Conservation (phyloP, 2,113 vertebrate genomes). For the Corythaixoides concolor region DNA sequence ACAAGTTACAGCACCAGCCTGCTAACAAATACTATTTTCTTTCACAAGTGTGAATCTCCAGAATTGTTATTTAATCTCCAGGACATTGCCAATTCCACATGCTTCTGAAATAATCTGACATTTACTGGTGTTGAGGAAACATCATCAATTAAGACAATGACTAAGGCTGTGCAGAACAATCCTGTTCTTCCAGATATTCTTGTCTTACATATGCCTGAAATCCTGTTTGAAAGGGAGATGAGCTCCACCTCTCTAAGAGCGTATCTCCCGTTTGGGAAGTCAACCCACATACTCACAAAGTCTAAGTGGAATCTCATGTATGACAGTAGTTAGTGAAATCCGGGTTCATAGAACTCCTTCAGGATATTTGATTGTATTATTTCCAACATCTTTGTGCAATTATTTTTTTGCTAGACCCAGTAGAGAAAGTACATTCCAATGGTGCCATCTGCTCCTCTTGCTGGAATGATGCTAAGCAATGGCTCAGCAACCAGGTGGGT, state of each 20-base stretch:
- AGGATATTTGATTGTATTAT: neutral
- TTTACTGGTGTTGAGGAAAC: neutral
- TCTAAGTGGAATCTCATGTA: accelerated
- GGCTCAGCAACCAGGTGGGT: neutral
- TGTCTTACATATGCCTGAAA: neutral
- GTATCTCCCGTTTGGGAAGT: neutral
- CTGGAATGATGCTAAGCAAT: neutral
- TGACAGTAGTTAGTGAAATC: neutral
- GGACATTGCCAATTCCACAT: neutral
- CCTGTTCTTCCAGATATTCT: neutral
- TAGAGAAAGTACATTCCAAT: neutral
- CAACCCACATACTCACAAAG: neutral
- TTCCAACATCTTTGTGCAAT: neutral
- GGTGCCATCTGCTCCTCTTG: accelerated
- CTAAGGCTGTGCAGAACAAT: neutral
- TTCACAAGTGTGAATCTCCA: neutral
- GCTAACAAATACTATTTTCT: neutral
- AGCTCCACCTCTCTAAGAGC: neutral
- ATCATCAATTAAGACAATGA: neutral
- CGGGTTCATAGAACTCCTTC: neutral
- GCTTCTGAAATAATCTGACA: neutral
- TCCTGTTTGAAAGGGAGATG: neutral
- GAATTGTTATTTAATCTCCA: neutral
- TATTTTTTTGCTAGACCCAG: neutral
- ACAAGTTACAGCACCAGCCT: neutral